These are phyloP conservation scores for Pheucticus melanocephalus DNA, from an alignment of 2,113 vertebrate genomes.

Conservation along the genomic window DNA sequence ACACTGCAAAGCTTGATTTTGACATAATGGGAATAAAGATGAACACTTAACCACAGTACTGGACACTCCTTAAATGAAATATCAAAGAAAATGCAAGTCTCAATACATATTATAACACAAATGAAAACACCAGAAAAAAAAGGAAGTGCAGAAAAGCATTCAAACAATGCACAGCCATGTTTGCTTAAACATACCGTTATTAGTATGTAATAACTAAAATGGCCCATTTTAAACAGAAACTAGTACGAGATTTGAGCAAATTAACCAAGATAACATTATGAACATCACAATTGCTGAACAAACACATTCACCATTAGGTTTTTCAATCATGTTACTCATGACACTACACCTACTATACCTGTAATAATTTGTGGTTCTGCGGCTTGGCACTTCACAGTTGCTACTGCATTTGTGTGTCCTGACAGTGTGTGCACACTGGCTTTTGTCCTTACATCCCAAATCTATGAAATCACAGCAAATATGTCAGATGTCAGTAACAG, in stretches of 20 bases:
- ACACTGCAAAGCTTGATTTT: neutral
- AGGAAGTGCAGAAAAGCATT: neutral
- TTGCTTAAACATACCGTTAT: neutral
- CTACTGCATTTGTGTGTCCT: conserved; percentile 96
- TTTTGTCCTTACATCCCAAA: conserved; percentile 97
- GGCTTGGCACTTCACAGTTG: conserved; percentile 92
- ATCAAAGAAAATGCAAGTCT: neutral
- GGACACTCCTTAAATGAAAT: neutral
- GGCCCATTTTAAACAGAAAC: neutral
- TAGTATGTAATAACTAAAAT: neutral
- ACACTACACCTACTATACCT: conserved; percentile 69
- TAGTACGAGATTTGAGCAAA: neutral
- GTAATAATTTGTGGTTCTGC: conserved; percentile 96
- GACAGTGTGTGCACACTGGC: conserved; percentile 93
- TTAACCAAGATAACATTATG: neutral
- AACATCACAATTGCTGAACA: neutral
- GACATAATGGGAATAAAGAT: neutral
- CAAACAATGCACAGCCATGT: neutral
- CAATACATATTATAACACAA: neutral
- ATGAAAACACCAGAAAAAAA: neutral
- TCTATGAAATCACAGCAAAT: conserved; percentile 68
- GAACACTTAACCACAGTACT: neutral
- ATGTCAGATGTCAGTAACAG: neutral
- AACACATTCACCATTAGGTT: neutral
- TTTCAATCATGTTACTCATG: neutral